phyloP scores from a whole-genome alignment of 35 echinoderm and acorn worm species.

The Nesometra sesokonis region DNA sequence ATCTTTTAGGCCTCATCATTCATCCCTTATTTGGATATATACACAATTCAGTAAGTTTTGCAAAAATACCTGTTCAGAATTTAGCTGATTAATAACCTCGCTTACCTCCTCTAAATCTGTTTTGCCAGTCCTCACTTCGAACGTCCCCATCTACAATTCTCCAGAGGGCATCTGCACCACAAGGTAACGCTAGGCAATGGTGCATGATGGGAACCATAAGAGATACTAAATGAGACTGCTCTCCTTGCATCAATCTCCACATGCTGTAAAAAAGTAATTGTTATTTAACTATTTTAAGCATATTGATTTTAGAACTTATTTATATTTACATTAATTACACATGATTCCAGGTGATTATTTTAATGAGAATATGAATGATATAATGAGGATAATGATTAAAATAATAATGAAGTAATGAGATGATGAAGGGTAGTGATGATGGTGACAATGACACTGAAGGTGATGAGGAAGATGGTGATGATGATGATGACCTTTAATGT shows the following conservation, averaged over 20 bases:
- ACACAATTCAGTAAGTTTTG: background rate
- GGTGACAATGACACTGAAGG: no score
- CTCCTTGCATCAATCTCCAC: slow-evolving; percentile 81
- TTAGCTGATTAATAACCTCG: no score
- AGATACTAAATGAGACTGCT: slow-evolving; percentile 64
- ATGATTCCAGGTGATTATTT: no score
- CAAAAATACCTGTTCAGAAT: background rate
- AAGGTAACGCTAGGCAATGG: slow-evolving; percentile 68
- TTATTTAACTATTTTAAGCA: background rate
- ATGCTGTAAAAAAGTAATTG: slow-evolving; percentile 36
- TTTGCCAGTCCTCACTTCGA: slow-evolving; percentile 79
- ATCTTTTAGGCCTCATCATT: no score
- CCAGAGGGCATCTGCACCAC: slow-evolving; percentile 82
- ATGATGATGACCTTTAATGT: no score
- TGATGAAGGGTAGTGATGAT: no score
- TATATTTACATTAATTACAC: no score
- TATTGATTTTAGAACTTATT: no score
- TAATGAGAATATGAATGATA: no score
- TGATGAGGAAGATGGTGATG: no score
- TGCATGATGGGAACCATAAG: slow-evolving; percentile 73
- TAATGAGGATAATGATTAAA: no score
- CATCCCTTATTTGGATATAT: background rate
- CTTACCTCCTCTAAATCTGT: slow-evolving; percentile 74
- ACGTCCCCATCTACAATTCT: slow-evolving; percentile 73
- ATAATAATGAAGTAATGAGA: no score